Percentiles rank a stretch among this genome's conserved stretches.
Evolutionary conservation across 2,797 vertebrate species (phyloP).

Genomic region (Poeciliopsis gracilis): DNA sequence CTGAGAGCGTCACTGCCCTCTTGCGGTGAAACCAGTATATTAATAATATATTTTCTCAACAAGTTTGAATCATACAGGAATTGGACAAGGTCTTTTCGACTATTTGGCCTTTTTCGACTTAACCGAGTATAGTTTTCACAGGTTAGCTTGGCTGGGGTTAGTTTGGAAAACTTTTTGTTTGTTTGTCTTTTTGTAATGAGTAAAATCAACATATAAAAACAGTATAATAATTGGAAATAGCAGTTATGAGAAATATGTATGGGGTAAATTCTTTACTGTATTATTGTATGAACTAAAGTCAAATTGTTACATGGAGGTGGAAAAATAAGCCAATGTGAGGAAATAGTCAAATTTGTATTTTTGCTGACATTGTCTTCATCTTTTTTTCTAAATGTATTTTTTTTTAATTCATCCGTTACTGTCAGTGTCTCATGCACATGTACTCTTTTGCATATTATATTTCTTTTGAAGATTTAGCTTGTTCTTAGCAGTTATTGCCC

Average conservation of each 20-base stretch:
- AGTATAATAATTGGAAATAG: not conserved
- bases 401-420: not conserved
- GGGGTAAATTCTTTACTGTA: not conserved
- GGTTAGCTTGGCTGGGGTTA: not conserved
- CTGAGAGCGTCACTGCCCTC: not conserved
- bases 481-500: not conserved
- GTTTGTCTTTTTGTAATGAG: no score
- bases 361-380: not conserved
- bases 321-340: not conserved
- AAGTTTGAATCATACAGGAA: not conserved
- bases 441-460: not conserved
- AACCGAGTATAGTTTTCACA: not conserved
- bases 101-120: not conserved
- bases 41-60: not conserved
- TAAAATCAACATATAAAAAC: not conserved
- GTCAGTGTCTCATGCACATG: not conserved
- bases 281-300: not conserved
- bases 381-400: not conserved
- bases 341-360: not conserved
- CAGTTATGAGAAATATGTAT: not conserved
- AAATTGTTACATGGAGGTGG: not conserved
- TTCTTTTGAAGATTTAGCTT: not conserved
- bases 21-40: not conserved
- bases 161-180: not conserved
- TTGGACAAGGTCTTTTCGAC: not conserved